A percentile compares a stretch with the other conserved stretches of the same genome.
Conservation (phyloP, 64 coral and sea anemone genomes). For the Trachythela sp. region DNA sequence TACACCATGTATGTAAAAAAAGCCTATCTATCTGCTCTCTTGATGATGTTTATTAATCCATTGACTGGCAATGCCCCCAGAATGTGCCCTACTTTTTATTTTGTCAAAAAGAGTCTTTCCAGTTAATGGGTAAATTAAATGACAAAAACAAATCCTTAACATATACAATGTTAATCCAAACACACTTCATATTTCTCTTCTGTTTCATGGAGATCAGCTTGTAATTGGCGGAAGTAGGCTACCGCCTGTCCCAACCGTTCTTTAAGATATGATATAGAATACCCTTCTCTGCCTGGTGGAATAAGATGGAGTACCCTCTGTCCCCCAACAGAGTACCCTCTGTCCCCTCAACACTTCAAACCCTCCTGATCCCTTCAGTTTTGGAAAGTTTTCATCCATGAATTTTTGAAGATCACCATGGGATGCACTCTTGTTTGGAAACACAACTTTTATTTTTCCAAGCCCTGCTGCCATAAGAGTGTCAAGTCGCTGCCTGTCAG, state of each 20-base stretch:
- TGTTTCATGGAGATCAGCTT: constrained; percentile 33
- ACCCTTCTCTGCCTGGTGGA: constrained; percentile 34
- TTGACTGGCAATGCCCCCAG: too few species aligned
- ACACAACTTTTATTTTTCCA: constrained; percentile 30
- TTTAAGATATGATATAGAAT: constrained; percentile 34
- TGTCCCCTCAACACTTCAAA: constrained; percentile 57
- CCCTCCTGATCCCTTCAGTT: constrained; percentile 25
- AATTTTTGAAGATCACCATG: constrained; percentile 27
- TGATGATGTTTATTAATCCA: too few species aligned
- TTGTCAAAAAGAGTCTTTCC: not conserved
- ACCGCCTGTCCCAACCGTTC: constrained; percentile 47
- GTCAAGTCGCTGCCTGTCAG: too few species aligned
- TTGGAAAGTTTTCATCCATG: constrained; percentile 38
- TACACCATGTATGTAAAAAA: too few species aligned
- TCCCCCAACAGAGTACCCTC: constrained; percentile 54
- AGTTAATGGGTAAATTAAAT: not conserved
- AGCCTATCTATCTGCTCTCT: too few species aligned
- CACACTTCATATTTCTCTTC: not conserved
- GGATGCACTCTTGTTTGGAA: constrained; percentile 35
- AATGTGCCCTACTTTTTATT: too few species aligned
- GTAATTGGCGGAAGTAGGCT: constrained; percentile 29
- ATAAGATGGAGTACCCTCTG: constrained; percentile 42
- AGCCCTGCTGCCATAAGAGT: too few species aligned
- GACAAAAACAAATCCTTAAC: not conserved
- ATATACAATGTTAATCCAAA: not conserved